Conservation (phyloP, 2,797 vertebrate species). For the Peromyscus eremicus region DNA sequence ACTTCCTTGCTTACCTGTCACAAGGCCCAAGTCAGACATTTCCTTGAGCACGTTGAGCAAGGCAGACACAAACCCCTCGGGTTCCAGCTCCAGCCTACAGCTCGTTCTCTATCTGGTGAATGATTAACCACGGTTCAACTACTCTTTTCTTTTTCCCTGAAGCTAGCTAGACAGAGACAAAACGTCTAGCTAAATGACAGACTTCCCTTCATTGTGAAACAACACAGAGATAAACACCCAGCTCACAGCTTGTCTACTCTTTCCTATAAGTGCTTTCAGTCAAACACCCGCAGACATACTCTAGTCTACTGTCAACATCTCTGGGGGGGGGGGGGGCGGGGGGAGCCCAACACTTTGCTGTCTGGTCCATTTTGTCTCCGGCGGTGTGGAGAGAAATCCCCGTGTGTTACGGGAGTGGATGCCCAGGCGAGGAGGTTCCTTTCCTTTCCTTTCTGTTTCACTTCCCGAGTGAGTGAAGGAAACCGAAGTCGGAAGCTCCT, state of each 20-base stretch:
- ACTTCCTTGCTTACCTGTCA: neutral
- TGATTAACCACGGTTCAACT: constrained; percentile 22
- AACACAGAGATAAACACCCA: neutral
- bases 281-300: neutral
- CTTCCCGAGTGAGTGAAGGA: neutral
- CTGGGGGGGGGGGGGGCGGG: neutral
- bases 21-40: neutral
- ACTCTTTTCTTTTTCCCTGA: neutral
- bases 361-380: neutral
- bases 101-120: neutral
- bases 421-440: too few species aligned
- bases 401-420: rapidly evolving
- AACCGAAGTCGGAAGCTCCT: neutral
- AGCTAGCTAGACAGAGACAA: constrained; percentile 3
- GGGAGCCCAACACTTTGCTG: neutral
- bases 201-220: neutral
- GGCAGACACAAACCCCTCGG: neutral
- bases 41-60: neutral
- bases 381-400: neutral
- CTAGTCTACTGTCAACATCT: neutral
- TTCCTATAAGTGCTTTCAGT: neutral
- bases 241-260: neutral
- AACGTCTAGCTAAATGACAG: neutral
- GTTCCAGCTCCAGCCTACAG: neutral
- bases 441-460: neutral